phyloP scores from a whole-genome alignment of 2,888 invertebrate species.

The Tetheella fluctuosa region DNA sequence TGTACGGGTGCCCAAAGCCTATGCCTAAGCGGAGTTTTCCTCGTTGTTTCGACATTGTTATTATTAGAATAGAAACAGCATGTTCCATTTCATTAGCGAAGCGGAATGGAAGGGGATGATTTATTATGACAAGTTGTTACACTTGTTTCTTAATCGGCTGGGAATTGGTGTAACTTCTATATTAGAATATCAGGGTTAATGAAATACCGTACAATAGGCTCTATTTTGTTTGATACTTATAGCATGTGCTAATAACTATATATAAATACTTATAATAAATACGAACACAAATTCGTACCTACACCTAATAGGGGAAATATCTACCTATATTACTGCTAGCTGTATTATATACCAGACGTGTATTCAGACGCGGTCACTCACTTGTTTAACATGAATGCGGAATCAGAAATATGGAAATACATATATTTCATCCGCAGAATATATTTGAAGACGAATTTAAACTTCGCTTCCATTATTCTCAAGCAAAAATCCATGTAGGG shows the following conservation, averaged over 20 bases:
- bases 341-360: no score
- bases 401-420: conserved; percentile 16
- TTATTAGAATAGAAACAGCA: conserved; percentile 40
- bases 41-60: conserved; percentile 23
- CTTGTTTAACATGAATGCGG: neutral
- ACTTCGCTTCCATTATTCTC: conserved; percentile 34
- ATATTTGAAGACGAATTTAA: conserved; percentile 32
- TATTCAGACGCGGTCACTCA: no score
- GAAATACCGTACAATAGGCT: neutral
- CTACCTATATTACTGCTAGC: no score
- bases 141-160: conserved; percentile 13
- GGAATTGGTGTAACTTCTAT: neutral
- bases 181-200: neutral
- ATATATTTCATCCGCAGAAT: conserved; percentile 32
- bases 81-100: conserved; percentile 38
- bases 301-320: no score
- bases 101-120: conserved; percentile 31
- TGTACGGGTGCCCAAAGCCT: conserved; percentile 7
- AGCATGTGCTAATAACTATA: neutral
- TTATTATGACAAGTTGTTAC: conserved; percentile 26
- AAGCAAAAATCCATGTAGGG: conserved; percentile 25
- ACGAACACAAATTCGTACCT: no score
- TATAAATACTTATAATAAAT: no score
- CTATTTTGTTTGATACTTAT: no score
- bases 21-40: conserved; percentile 24